phyloP scores from a whole-genome alignment of 2,113 vertebrate species.

The Camarhynchus parvulus region DNA sequence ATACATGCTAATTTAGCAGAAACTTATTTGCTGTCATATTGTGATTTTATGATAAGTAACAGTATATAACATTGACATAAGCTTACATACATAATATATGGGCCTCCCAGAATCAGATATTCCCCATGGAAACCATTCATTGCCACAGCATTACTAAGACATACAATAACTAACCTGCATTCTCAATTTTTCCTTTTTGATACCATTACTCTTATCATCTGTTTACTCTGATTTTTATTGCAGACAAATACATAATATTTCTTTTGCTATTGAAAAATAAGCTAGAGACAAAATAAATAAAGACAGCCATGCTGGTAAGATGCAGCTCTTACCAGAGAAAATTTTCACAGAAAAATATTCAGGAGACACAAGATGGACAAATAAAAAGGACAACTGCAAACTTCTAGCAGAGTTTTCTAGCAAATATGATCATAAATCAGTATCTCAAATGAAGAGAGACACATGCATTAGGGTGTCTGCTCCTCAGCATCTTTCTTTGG shows the following conservation, averaged over 20 bases:
- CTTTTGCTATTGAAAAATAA: neutral
- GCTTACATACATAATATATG: neutral
- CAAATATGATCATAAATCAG: neutral
- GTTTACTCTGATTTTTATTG: neutral
- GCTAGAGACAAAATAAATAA: neutral
- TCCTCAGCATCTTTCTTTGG: neutral
- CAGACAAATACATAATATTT: neutral
- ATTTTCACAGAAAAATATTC: neutral
- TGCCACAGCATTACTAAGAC: neutral
- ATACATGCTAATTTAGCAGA: neutral
- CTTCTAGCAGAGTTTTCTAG: neutral
- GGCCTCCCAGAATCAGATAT: constrained; percentile 5
- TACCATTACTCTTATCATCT: neutral
- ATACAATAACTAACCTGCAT: neutral
- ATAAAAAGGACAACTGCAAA: neutral
- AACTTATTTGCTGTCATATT: neutral
- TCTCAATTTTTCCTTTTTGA: neutral
- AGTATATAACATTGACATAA: neutral
- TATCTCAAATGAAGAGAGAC: neutral
- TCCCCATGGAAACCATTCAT: neutral
- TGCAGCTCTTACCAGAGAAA: neutral
- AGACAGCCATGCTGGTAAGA: neutral
- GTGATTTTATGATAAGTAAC: neutral
- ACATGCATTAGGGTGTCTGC: neutral
- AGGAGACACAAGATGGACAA: neutral